Percentiles rank a stretch among this genome's conserved stretches.
These are phyloP conservation scores for Stercorarius parasiticus DNA, from an alignment of 2,113 vertebrate genomes.

Conservation along the genomic window DNA sequence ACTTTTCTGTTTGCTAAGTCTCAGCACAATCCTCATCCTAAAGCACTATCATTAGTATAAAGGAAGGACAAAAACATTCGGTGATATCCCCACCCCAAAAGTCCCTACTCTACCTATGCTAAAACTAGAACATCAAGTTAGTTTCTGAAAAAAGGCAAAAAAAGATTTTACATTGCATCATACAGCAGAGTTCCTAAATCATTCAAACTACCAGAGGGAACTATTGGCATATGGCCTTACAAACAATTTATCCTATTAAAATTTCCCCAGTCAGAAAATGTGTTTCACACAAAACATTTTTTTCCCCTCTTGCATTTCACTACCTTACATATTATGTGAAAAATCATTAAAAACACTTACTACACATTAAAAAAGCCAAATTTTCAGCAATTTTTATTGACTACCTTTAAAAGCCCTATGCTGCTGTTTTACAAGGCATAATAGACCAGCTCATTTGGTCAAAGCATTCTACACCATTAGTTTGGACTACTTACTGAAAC, in stretches of 20 bases:
- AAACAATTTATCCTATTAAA: constrained; percentile 90
- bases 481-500: constrained; percentile 87
- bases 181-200: constrained; percentile 88
- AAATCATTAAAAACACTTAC: constrained; percentile 88
- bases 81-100: constrained; percentile 77
- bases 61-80: constrained; percentile 82
- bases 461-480: constrained; percentile 83
- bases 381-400: constrained; percentile 88
- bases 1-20: constrained; percentile 78
- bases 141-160: constrained; percentile 84
- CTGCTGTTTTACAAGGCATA: constrained; percentile 90
- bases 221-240: constrained; percentile 81
- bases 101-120: constrained; percentile 75
- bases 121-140: constrained; percentile 87
- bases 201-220: constrained; percentile 87
- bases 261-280: constrained; percentile 85
- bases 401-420: constrained; percentile 90
- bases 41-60: constrained; percentile 85
- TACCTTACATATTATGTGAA: constrained; percentile 85
- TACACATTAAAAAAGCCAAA: constrained; percentile 87
- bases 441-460: constrained; percentile 84
- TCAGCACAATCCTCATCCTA: constrained; percentile 84
- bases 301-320: constrained; percentile 80
- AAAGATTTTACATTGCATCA: constrained; percentile 88
- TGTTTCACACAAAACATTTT: constrained; percentile 86